Percentiles rank a stretch among this genome's conserved stretches.
Conservation (phyloP, 1,140 invertebrate species). For the Luehdorfia chinensis region DNA sequence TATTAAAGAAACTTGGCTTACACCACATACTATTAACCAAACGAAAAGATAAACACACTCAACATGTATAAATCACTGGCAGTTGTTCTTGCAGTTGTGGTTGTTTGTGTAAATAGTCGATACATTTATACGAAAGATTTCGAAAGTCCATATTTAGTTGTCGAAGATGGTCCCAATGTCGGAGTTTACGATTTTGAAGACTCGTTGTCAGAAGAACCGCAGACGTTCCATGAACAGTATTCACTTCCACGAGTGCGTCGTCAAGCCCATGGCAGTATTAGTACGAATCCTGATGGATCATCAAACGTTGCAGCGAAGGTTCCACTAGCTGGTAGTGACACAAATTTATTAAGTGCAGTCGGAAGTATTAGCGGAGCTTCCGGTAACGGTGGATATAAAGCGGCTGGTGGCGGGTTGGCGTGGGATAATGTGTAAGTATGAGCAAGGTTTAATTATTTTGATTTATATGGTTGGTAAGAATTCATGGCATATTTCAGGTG, state of each 20-base stretch:
- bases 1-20: too few relatives aligned
- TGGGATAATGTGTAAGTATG: slow-evolving; percentile 43
- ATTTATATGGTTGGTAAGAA: too few relatives aligned
- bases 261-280: slow-evolving; percentile 27
- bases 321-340: slow-evolving; percentile 31
- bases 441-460: too few relatives aligned
- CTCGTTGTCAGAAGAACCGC: slow-evolving; percentile 11
- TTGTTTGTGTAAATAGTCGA: slow-evolving; percentile 14
- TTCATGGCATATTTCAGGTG: too few relatives aligned
- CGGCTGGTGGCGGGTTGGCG: slow-evolving; percentile 32
- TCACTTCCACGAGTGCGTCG: slow-evolving; percentile 24
- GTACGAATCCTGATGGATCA: slow-evolving; percentile 36
- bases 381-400: slow-evolving; percentile 21
- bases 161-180: neutral
- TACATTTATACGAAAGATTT: neutral
- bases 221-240: slow-evolving; percentile 11
- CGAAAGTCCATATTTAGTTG: slow-evolving; percentile 1
- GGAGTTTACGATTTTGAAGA: slow-evolving; percentile 13
- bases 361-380: slow-evolving; percentile 22
- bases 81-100: slow-evolving; percentile 10
- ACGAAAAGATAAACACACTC: too few relatives aligned
- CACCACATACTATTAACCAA: too few relatives aligned
- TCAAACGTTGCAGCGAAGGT: slow-evolving; percentile 30
- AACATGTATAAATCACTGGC: slow-evolving; percentile 9
- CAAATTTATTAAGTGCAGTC: slow-evolving; percentile 36